Evolutionary conservation across 2,888 invertebrate genomes (phyloP).

Genomic region (Drosophila bunnanda): DNA sequence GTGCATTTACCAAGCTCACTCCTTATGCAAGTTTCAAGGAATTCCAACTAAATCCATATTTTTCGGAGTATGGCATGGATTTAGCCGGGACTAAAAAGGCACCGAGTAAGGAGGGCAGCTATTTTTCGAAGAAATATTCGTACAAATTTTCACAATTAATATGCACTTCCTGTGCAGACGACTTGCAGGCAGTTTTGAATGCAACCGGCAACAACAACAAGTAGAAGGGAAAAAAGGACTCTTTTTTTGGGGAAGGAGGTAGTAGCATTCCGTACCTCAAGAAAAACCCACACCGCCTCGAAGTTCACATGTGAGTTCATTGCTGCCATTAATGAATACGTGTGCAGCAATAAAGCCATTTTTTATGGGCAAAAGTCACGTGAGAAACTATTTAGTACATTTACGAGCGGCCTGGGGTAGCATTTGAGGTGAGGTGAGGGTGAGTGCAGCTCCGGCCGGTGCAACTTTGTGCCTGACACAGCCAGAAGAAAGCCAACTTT

Average conservation of each 20-base stretch:
- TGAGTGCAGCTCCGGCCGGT: constrained; percentile 29
- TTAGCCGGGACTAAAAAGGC: constrained; percentile 21
- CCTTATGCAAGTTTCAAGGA: constrained; percentile 22
- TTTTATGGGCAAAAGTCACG: constrained; percentile 77
- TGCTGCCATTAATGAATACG: constrained; percentile 80
- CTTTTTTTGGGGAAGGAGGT: background rate
- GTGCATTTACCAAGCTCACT: constrained; percentile 19
- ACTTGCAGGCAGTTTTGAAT: constrained; percentile 71
- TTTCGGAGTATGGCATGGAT: constrained; percentile 10
- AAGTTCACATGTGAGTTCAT: constrained; percentile 75
- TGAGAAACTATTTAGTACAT: constrained; percentile 80
- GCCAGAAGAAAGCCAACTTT: constrained; percentile 74
- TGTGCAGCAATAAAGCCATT: constrained; percentile 80
- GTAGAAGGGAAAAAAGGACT: constrained; percentile 1
- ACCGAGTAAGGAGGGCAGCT: constrained; percentile 44
- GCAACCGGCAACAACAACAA: constrained; percentile 55
- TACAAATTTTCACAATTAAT: constrained; percentile 81
- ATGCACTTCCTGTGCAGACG: constrained; percentile 80
- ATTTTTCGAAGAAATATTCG: constrained; percentile 75
- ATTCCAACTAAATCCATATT: constrained; percentile 32
- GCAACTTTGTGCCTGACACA: constrained; percentile 75
- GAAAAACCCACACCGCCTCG: constrained; percentile 29
- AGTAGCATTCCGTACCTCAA: constrained; percentile 31
- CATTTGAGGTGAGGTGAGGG: background rate
- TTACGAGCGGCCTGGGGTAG: constrained; percentile 50